A percentile compares a stretch with the other conserved stretches of the same genome.
Conservation (phyloP, 2,113 vertebrate species). For the Hippopotamus amphibius region DNA sequence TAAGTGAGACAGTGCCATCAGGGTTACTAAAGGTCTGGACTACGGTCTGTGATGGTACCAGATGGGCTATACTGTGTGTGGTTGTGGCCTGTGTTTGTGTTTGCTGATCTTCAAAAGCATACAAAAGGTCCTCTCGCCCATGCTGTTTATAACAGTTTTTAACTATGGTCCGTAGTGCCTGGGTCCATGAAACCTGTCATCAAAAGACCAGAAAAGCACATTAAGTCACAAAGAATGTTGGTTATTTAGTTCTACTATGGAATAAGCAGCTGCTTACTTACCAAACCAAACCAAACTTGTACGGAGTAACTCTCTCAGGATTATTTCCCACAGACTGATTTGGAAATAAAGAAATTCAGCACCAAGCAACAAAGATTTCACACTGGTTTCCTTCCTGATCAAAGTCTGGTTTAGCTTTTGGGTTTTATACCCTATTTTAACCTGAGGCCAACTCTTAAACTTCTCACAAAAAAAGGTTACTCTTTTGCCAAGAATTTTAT, state of each 20-base stretch:
- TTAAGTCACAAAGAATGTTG: background rate
- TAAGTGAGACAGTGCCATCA: conserved; percentile 98
- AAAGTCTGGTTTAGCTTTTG: background rate
- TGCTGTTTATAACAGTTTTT: conserved; percentile 99
- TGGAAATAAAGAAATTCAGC: background rate
- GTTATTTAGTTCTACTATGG: background rate
- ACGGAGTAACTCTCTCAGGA: background rate
- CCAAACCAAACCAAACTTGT: background rate
- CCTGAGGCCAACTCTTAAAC: conserved; percentile 17
- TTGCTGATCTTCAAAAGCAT: conserved; percentile 98
- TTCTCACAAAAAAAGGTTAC: background rate
- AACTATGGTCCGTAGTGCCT: conserved; percentile 96
- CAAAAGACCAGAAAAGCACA: background rate
- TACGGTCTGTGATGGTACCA: conserved; percentile 97
- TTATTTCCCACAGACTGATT: background rate
- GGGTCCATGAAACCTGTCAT: conserved; percentile 97
- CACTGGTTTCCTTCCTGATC: background rate
- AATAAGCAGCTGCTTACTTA: background rate
- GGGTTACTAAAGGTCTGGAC: conserved; percentile 99
- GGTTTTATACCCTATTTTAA: conserved; percentile 20
- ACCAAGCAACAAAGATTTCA: background rate
- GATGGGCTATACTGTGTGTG: conserved; percentile 96
- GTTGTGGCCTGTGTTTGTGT: conserved; percentile 91
- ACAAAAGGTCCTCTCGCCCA: conserved; percentile 96
- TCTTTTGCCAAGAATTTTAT: conserved; percentile 19